Evolutionary conservation across 2,113 vertebrate species (phyloP).

Genomic region (Rhizomys pruinosus): DNA sequence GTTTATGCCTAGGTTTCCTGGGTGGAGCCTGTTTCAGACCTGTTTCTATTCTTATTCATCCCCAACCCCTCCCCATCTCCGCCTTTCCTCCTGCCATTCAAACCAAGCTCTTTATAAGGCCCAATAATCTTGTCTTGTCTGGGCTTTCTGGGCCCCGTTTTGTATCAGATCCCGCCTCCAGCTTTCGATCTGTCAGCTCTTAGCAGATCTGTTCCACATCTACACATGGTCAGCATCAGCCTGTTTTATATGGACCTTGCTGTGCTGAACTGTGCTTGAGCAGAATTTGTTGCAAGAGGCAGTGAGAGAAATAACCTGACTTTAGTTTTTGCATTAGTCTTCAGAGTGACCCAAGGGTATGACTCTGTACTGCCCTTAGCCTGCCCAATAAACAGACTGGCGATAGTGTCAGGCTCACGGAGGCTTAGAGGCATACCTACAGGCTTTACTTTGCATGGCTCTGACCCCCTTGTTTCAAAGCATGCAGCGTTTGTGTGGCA

Average conservation of each 20-base stretch:
- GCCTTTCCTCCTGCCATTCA: not conserved
- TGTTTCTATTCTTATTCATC: not conserved
- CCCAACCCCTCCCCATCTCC: not conserved
- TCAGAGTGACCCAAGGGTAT: not conserved
- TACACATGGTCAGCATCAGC: too few species aligned
- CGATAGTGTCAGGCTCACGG: not conserved
- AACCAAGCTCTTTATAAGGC: not conserved
- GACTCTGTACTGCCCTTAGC: not conserved
- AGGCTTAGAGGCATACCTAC: not conserved
- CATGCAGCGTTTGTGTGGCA: not conserved
- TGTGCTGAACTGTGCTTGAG: not conserved
- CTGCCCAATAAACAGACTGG: not conserved
- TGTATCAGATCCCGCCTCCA: not conserved
- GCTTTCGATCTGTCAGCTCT: not conserved
- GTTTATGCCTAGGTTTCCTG: not conserved
- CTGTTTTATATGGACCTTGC: not conserved
- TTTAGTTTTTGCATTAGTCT: not conserved
- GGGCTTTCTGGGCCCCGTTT: not conserved
- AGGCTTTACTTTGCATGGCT: not conserved
- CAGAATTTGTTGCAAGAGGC: not conserved
- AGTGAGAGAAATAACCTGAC: not conserved
- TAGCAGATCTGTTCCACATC: not conserved
- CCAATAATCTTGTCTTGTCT: not conserved
- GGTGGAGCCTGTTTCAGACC: not conserved
- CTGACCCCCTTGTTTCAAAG: not conserved